phyloP scores from a whole-genome alignment of 2,113 vertebrate genomes.

The Empidonax alnorum region DNA sequence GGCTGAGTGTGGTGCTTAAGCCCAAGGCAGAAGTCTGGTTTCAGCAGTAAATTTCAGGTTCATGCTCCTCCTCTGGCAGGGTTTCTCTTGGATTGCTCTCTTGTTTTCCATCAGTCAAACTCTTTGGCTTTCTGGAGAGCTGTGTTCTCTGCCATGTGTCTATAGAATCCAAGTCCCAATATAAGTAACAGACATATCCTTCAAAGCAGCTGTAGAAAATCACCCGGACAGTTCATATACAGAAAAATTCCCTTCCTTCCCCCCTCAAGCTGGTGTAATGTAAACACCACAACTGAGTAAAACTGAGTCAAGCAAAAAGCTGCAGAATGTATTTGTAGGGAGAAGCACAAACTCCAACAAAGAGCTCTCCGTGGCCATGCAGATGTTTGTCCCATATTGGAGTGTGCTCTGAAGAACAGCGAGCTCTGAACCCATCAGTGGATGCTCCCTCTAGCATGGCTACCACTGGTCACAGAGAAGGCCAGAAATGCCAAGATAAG shows the following conservation, averaged over 20 bases:
- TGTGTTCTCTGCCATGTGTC: constrained; percentile 37
- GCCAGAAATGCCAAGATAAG: neutral
- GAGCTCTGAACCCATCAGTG: neutral
- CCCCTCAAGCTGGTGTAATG: constrained; percentile 36
- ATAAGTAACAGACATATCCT: constrained; percentile 52
- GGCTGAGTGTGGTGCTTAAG: neutral
- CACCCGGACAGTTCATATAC: constrained; percentile 57
- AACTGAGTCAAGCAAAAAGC: constrained; percentile 7
- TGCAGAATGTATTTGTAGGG: neutral
- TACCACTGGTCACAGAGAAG: neutral
- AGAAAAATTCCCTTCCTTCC: constrained; percentile 35
- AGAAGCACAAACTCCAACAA: neutral
- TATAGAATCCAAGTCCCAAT: constrained; percentile 45
- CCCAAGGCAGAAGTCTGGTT: constrained; percentile 34
- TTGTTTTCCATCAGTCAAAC: constrained; percentile 64
- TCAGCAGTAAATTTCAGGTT: constrained; percentile 29
- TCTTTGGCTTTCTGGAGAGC: constrained; percentile 46
- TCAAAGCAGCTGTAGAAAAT: constrained; percentile 68
- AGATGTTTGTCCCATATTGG: neutral
- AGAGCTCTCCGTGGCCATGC: neutral
- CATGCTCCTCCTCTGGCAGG: constrained; percentile 21
- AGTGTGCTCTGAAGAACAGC: neutral
- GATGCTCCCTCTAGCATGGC: neutral
- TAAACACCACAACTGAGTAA: constrained; percentile 51
- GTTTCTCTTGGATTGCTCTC: constrained; percentile 33